Percentiles rank a stretch among this genome's conserved stretches.
These are phyloP conservation scores for Poeciliopsis presidionis DNA, from an alignment of 2,797 vertebrate genomes.

Conservation along the genomic window DNA sequence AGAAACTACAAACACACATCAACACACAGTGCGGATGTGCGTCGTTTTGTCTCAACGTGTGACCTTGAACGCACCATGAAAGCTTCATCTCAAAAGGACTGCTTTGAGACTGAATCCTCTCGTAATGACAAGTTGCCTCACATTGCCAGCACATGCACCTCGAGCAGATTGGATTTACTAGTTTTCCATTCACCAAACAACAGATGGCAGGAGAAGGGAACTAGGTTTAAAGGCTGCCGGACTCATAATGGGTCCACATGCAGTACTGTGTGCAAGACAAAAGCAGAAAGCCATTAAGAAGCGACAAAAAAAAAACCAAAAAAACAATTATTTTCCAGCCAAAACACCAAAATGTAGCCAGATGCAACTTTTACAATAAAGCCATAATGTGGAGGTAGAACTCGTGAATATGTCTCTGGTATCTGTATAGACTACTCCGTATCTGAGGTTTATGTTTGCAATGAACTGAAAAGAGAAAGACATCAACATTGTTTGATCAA, in stretches of 20 bases:
- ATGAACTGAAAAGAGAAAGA: background rate
- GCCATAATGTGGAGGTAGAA: background rate
- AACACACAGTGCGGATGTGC: background rate
- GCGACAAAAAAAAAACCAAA: background rate
- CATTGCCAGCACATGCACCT: constrained; percentile 5
- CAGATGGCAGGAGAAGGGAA: constrained; percentile 20
- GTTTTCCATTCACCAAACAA: constrained; percentile 19
- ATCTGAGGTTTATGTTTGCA: background rate
- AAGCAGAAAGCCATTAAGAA: constrained; percentile 37
- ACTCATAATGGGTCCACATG: constrained; percentile 10
- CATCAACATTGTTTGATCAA: background rate
- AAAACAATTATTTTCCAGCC: background rate
- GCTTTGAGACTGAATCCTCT: constrained; percentile 35
- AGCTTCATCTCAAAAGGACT: constrained; percentile 24
- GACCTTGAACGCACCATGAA: constrained; percentile 28
- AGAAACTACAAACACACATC: background rate
- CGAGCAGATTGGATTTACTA: constrained; percentile 39
- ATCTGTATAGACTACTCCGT: background rate
- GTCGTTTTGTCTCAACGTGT: background rate
- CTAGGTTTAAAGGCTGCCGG: constrained; percentile 42
- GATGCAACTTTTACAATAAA: background rate
- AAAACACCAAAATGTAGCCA: background rate
- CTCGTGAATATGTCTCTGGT: background rate
- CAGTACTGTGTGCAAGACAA: constrained; percentile 20
- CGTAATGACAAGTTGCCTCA: constrained; percentile 48